Base-by-base conservation (phyloP, 2,888 invertebrate genomes). In the Epirrhoe alternata region DNA sequence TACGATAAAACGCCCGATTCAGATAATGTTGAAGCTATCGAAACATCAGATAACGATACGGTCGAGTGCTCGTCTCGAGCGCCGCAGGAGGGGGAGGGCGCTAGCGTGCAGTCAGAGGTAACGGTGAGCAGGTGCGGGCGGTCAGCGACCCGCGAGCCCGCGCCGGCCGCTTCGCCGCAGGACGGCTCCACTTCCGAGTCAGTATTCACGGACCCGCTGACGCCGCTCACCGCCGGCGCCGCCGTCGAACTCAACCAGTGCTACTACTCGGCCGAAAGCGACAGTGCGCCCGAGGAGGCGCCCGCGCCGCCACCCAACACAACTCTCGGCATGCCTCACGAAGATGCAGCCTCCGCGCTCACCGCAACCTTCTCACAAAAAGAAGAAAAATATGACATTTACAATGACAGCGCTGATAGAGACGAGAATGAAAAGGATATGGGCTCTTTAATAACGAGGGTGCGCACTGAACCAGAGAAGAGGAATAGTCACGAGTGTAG, bases 151-250 rank as follows among this genome's bases (percentile, higher is more conserved):
- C 88, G 83, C 83, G 83, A 80, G 79, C 83, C 79, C 75, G 77
- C 83, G 80, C 80, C 77, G 74, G 78, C 79, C 74, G 80, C 78
- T 77, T 87, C 88, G 74, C 94, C 93, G 75, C 94, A 92, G 80
- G 94, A 91, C 81, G 94, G 93, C 72, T 96, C 96, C 76, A 95
- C 94, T 79, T 95, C 96, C 72, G 96, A 96, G 86, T 96, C 96
- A 82, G 95, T 96, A 86, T 96, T 96, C 91, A 96, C 96, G 76
- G 96, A 96, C 86, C 95, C 96, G 75, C 91, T 94, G 75, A 94
- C 94, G 84, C 94, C 95, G 82, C 93, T 94, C 78, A 47, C 47
- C 47, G 47, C 47, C 45, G 66, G 70, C 69, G 95, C 94, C 80
- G 94, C 94, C 80, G 94, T 95, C 75, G 95, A 95, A 86, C 93